Conservation (phyloP, 2,797 vertebrate species). For the Eulemur mongoz region DNA sequence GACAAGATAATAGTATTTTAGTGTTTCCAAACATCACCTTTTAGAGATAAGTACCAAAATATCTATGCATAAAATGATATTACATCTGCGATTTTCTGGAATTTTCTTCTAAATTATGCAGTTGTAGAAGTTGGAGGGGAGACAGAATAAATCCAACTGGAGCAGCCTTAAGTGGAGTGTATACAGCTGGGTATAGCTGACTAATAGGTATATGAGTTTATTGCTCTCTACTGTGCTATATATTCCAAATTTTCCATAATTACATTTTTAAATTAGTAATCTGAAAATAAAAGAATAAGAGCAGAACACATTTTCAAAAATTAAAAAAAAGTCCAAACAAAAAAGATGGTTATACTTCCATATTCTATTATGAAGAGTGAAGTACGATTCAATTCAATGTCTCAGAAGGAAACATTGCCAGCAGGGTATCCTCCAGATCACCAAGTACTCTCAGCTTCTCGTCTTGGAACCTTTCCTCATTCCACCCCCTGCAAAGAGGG, state of each 20-base stretch:
- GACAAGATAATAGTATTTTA: neutral
- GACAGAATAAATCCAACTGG: neutral
- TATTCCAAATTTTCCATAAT: neutral
- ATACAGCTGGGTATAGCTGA: neutral
- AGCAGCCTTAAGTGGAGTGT: neutral
- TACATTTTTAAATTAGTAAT: neutral
- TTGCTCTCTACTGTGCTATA: neutral
- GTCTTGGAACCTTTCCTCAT: neutral
- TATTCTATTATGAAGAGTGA: neutral
- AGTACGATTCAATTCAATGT: neutral
- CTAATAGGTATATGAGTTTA: neutral
- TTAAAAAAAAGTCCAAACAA: neutral
- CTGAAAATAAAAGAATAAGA: neutral
- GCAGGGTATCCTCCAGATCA: neutral
- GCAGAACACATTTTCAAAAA: neutral
- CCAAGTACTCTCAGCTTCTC: neutral
- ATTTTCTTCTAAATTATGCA: constrained; percentile 2
- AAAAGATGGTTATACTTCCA: neutral
- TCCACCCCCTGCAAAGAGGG: neutral
- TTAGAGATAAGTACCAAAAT: neutral
- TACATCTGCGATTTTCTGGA: neutral
- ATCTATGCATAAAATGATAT: neutral
- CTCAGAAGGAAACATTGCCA: neutral
- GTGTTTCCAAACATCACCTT: neutral
- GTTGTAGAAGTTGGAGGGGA: too few relatives aligned